Base-by-base conservation (phyloP, 92 coral and sea anemone species). In the Paramuricea clavata region DNA sequence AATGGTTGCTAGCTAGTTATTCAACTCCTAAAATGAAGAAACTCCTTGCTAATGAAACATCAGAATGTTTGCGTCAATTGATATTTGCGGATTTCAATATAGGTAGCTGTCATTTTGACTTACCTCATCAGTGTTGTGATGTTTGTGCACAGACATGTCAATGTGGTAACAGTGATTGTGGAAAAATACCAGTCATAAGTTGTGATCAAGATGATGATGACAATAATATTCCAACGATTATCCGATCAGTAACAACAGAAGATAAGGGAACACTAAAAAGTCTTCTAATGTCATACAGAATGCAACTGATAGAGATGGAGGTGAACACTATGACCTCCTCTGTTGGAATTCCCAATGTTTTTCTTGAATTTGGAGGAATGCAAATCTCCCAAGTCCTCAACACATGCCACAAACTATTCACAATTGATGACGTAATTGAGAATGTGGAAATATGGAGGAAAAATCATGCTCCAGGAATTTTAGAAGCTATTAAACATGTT, bases 371-470 rank as follows among this genome's bases (percentile, higher is more conserved):
- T 69, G 76, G 76, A 30, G 16, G 43, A 32, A 27, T 69, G 26
- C 76, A 69, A 34, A 69, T 69, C 41, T 17, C 23, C 19, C 76
- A 69, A 69, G 76, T 69, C 49, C 23, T 69, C 12, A 33, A 69
- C 23, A 34, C 76, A 69, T 69, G 76, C 23, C 76, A 71, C 26
- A 71, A 36, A 36, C 77, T 71, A 17, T 32, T 32, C 26, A 71
- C 52, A 34, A 3, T 71, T 71, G 50, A 71, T 7, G 77, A 71
- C 35, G 54, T 71, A 19, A 21, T 71, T 4, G 65, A 57, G 8
- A 56, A 86, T 81, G 93, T 90, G 6, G 93, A 90, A 49, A 87
- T 86, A n/a, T 90, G 93, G 90, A 76, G 87, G 15, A 56, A 35
- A 10, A 5, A 68, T 15, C 39, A 30, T 17, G 74, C 74, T 6